These are phyloP conservation scores for Atractosteus spatula DNA, from an alignment of 2,113 vertebrate genomes.

Conservation along the genomic window DNA sequence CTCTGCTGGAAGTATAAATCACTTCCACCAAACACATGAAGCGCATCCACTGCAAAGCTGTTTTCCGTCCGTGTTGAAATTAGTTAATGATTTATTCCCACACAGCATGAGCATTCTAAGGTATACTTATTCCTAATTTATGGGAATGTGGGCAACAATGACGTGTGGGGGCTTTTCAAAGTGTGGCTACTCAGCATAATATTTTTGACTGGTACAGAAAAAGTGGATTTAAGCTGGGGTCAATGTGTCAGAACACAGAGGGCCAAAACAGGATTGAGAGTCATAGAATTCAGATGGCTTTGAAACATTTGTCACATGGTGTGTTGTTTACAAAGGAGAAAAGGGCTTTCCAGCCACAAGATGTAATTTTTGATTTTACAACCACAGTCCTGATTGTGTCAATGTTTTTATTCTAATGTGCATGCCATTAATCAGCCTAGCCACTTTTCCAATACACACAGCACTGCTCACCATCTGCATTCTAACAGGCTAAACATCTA, in stretches of 20 bases:
- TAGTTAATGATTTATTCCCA: slow-evolving; percentile 51
- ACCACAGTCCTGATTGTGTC: too few relatives aligned
- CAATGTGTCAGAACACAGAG: background rate
- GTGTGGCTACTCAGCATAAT: slow-evolving; percentile 21
- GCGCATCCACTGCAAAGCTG: background rate
- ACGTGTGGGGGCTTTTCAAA: background rate
- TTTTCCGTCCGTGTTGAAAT: slow-evolving; percentile 31
- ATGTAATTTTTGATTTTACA: too few relatives aligned
- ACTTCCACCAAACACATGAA: slow-evolving; percentile 29
- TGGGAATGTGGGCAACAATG: background rate
- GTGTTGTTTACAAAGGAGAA: too few relatives aligned
- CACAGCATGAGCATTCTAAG: slow-evolving; percentile 36
- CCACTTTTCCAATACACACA: background rate
- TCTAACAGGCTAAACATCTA: slow-evolving; percentile 39
- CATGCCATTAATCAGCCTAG: background rate
- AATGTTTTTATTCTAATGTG: too few relatives aligned
- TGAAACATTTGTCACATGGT: too few relatives aligned
- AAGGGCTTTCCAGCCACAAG: too few relatives aligned
- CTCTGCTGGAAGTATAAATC: slow-evolving; percentile 36
- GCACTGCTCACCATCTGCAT: slow-evolving; percentile 35
- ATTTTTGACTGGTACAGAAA: background rate
- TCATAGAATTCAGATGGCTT: too few relatives aligned
- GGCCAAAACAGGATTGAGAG: too few relatives aligned
- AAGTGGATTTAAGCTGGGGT: background rate
- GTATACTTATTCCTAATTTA: slow-evolving; percentile 39